phyloP scores from a whole-genome alignment of 1,140 invertebrate species.

The Maconellicoccus hirsutus region DNA sequence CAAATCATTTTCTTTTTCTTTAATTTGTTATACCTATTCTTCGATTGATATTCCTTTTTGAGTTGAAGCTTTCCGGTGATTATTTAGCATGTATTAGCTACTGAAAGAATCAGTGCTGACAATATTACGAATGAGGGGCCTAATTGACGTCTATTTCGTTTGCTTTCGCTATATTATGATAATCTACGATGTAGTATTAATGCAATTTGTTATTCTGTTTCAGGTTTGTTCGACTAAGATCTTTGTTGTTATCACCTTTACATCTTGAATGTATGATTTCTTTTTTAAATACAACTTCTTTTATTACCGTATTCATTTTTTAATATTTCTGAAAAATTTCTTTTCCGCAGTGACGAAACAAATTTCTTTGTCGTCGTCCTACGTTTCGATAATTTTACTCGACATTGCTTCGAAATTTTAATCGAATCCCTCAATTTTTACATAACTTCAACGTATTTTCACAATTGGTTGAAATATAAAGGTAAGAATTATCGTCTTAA shows the following conservation, averaged over 20 bases:
- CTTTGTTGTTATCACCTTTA: background rate
- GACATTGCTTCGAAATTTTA: too few species aligned
- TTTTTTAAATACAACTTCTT: background rate
- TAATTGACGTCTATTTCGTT: too few species aligned
- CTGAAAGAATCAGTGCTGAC: background rate
- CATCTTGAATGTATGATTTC: background rate
- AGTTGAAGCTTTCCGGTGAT: background rate
- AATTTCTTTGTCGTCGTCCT: too few species aligned
- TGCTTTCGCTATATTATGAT: background rate
- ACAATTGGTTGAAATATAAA: too few species aligned
- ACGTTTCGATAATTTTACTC: too few species aligned
- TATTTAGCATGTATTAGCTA: background rate
- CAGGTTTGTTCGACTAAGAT: conserved; percentile 26
- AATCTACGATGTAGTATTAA: background rate
- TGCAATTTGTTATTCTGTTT: background rate
- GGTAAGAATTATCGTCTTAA: too few species aligned
- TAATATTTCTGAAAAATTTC: too few species aligned
- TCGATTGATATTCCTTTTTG: background rate
- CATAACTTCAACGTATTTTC: too few species aligned
- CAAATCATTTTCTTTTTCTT: conserved; percentile 12
- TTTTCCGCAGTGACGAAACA: too few species aligned
- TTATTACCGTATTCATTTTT: background rate
- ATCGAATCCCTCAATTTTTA: too few species aligned
- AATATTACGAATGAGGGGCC: background rate
- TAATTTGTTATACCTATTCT: conserved; percentile 18